Evolutionary conservation across 2,113 vertebrate species (phyloP).

Genomic region (cattle (Bos taurus)): ARS-UCD2.0 NC_037329.1:88143501-88144000

Average conservation of each 20-base stretch:
- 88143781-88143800: slow-evolving; percentile 4
- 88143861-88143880: neutral
- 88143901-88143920: neutral
- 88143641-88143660: neutral
- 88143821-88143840: neutral
- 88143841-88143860: neutral
- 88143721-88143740: slow-evolving; percentile 2
- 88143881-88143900: neutral
- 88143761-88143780: neutral
- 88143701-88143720: neutral
- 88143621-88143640: slow-evolving; percentile 20
- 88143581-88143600: neutral
- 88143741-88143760: neutral
- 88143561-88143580: slow-evolving; percentile 9
- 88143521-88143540: neutral
- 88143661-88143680: slow-evolving; percentile 30
- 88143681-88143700: slow-evolving; percentile 10
- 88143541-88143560: neutral
- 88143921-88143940: neutral
- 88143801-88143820: neutral
- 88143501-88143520: slow-evolving; percentile 5
- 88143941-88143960: neutral
- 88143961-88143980: neutral
- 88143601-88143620: slow-evolving; percentile 25
- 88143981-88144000: neutral